Evolutionary conservation across 2,888 invertebrate genomes (phyloP), one percentile per base, ranked within the genome.

Genomic region (Drosophila cyrtoloma): DNA sequence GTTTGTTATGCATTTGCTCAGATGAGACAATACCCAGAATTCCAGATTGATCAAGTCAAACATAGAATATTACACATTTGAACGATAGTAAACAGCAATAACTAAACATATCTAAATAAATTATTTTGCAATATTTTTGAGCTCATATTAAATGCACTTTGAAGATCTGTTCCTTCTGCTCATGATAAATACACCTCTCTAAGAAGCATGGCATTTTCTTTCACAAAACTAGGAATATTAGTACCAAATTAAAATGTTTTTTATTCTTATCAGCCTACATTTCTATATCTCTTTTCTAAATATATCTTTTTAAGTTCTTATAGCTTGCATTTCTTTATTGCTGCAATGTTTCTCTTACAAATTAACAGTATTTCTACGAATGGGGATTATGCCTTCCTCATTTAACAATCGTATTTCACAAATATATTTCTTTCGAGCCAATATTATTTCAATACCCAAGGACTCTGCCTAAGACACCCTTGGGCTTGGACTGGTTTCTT

Each of bases 181-280:
- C 0, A 5, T 42, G 39, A 19, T 10, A 42, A 19, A 10, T 42
- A n/a, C 19, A 5, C 10, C 5, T 42, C 1, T n/a, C 0, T 10
- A 19, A 9, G 0, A 19, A 4, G 0, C 19, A 4, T 9, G 0
- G 4, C 0, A 19, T 10, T 5, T 39, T 39, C 39, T 19, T 5
- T 5, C 10, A 19, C 19, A 10, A 10, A 39, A 39, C 19, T 9
- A 3, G 19, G 9, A 39, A 39, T 10, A 2, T 39, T 4, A 0
- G 6, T 19, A 6, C 7, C 16, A 16, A 5, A 16, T 39, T 9
- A 9, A 5, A 9, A 3, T 3, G 2, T 4, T 9, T 39, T 2
- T 9, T 37, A 16, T 37, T 19, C n/a, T n/a, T 9, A n/a, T 0
- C 5, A n/a, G 19, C 4, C 33, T 12, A 33, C 10, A 33, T 33